Base-by-base conservation (phyloP, 2,797 vertebrate species). In the Fratercula arctica region DNA sequence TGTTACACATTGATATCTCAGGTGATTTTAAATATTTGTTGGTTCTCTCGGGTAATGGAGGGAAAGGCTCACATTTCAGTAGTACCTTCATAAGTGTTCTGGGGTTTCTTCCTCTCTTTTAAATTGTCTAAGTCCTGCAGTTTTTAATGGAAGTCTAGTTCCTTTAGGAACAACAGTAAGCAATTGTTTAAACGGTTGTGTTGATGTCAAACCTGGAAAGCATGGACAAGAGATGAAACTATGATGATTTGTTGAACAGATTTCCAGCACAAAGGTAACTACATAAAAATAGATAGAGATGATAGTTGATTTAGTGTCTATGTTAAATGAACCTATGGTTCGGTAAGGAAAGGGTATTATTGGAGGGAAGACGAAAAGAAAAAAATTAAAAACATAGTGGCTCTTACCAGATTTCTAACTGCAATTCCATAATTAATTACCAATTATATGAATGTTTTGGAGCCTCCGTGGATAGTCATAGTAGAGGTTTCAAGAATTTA, bases 401-500 rank as follows among this genome's bases (percentile, higher is more conserved):
- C 70, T 94, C 19, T 95, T 96, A 70, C 74, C 43, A 81, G 25
- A 16, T 76, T 90, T 94, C 39, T 88, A 68, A 70, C 87, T 73
- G 70, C 48, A 60, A 60, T 88, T 96, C 95, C 81, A 72, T 96
- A 95, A 90, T 68, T 96, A 95, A 90, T 93, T 96, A 87, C 79
- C 17, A 96, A 93, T 97, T 90, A 73, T 74, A 31, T 89, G 80
- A 93, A 94, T 94, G 75, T 96, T 97, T 97, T 91, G 91, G 87
- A 96, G 73, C 85, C 88, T 97, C 88, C n/a, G 23, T 96, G 92
- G 93, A 70, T 75, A 86, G 92, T 51, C 48, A 69, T 96, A 90
- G 77, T 66, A 82, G 89, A 94, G 88, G 76, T 96, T 97, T 95
- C 83, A 87, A 95, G 96, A 97, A 96, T 97, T 97, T 97, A 96